Conservation (phyloP, 2,888 invertebrate species). For the Xestia xanthographa region DNA sequence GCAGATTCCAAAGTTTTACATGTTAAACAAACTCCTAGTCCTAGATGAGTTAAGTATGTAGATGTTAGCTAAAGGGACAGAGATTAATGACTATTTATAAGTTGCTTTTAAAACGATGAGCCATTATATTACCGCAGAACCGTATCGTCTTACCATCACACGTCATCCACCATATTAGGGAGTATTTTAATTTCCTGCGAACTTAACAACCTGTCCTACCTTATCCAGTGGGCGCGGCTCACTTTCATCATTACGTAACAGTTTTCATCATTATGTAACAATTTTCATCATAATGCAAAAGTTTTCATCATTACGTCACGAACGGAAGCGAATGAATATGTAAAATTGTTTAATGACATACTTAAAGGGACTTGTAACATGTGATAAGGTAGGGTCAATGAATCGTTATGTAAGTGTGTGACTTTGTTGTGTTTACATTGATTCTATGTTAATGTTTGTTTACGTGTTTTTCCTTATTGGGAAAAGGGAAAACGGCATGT, state of each 20-base stretch:
- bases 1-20: not conserved
- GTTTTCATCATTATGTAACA: not conserved
- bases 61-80: not conserved
- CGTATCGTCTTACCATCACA: conserved; percentile 5
- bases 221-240: conserved; percentile 62
- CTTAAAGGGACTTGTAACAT: conserved; percentile 58
- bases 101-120: conserved; percentile 15
- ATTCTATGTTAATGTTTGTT: conserved; percentile 38
- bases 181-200: conserved; percentile 68
- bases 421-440: conserved; percentile 38
- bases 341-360: conserved; percentile 62
- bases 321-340: conserved; percentile 63
- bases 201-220: conserved; percentile 40
- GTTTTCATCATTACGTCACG: conserved; percentile 64
- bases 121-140: conserved; percentile 26
- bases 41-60: not conserved
- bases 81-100: conserved; percentile 8
- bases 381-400: conserved; percentile 63
- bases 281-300: conserved; percentile 69
- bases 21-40: not conserved
- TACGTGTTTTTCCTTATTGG: conserved; percentile 34
- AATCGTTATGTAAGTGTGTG: conserved; percentile 52
- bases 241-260: conserved; percentile 74
- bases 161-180: conserved; percentile 45
- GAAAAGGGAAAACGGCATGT: conserved; percentile 31